phyloP scores from a whole-genome alignment of 2,113 vertebrate genomes.

The Salvelinus namaycush region DNA sequence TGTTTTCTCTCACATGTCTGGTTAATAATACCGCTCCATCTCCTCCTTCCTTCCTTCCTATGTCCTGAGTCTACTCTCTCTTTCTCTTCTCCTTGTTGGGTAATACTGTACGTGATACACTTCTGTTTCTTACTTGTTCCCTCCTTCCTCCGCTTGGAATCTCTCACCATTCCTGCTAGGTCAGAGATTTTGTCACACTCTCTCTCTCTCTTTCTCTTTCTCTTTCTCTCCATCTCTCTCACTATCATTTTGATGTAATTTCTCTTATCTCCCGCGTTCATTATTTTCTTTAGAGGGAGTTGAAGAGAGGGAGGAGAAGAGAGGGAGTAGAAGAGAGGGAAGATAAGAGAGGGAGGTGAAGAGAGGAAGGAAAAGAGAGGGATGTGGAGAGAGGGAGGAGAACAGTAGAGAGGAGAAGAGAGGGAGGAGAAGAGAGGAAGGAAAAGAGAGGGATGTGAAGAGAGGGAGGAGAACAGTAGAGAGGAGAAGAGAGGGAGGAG shows the following conservation, averaged over 20 bases:
- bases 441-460: too few relatives aligned
- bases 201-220: background rate
- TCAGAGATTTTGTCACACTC: conserved; percentile 20
- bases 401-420: too few relatives aligned
- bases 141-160: background rate
- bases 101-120: background rate
- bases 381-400: background rate
- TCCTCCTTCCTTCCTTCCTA: background rate
- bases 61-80: background rate
- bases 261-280: background rate
- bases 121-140: background rate
- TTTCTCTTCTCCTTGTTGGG: background rate
- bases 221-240: background rate
- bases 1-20: background rate
- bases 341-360: too few relatives aligned
- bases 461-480: too few relatives aligned
- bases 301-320: background rate
- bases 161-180: conserved; percentile 1
- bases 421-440: too few relatives aligned
- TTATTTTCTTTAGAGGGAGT: background rate
- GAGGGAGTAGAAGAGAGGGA: background rate
- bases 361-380: background rate
- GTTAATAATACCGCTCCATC: background rate
- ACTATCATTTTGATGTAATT: too few relatives aligned
- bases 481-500: too few relatives aligned